phyloP scores from a whole-genome alignment of 1,140 invertebrate species.

The Hormaphis cornu region DNA sequence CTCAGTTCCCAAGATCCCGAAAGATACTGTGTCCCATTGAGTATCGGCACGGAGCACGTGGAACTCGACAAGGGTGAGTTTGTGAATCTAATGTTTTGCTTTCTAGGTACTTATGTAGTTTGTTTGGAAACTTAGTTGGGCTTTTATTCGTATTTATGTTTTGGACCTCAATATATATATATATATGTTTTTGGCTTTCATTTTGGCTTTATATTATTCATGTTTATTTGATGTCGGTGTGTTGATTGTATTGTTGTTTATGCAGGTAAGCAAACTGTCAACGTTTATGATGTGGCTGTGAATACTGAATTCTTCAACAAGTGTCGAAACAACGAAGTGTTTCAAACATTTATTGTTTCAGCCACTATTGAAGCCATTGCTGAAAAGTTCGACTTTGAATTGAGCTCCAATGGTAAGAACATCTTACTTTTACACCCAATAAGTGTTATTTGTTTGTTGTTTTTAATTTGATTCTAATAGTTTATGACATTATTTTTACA shows the following conservation, averaged over 20 bases:
- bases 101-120: background rate
- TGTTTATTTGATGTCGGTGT: too few species aligned
- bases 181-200: too few species aligned
- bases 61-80: constrained; percentile 64
- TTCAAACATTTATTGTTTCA: constrained; percentile 64
- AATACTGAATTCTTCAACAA: constrained; percentile 62
- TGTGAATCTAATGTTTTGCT: background rate
- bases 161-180: too few species aligned
- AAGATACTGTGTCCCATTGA: constrained; percentile 74
- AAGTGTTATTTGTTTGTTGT: too few species aligned
- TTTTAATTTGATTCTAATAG: background rate
- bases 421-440: background rate
- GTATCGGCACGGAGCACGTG: constrained; percentile 66
- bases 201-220: too few species aligned
- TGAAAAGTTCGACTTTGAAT: constrained; percentile 61
- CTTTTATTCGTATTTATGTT: too few species aligned
- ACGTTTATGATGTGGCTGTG: constrained; percentile 68
- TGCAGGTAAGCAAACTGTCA: constrained; percentile 55
- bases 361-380: constrained; percentile 61
- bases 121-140: too few species aligned
- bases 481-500: background rate
- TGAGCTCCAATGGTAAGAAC: constrained; percentile 40
- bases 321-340: constrained; percentile 55
- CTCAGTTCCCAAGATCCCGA: constrained; percentile 60
- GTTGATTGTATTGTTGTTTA: constrained; percentile 38